Evolutionary conservation across 64 coral and sea anemone species (phyloP), one percentile per base, ranked within the genome.

Genomic region (Montipora capricornis): DNA sequence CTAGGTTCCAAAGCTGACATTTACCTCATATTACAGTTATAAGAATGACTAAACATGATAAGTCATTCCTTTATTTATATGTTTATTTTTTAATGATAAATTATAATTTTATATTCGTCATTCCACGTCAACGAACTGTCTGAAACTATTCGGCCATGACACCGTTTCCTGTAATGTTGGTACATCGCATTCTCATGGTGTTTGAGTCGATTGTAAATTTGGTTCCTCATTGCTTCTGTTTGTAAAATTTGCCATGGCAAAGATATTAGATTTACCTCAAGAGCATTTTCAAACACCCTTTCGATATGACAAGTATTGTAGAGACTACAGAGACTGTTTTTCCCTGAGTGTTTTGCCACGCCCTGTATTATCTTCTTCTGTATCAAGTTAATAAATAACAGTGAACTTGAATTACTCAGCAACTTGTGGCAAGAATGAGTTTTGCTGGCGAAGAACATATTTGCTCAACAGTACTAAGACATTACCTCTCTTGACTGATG

Each of bases 261-360:
- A 37, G 15, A 17, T 47, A 37, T n/a, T 12, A 46, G 37, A 67
- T 62, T 68, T 68, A 44, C 45, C 15, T 55, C 16, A 68, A 84
- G 81, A 46, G 59, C 47, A 47, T 16, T 68, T 81, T 81, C 13
- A 81, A 55, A 81, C n/a, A 59, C 1, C 29, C 9, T 73, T 44
- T 71, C 62, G 71, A 86, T 64, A 86, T 73, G 71, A 86, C 82
- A 84, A 84, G 60, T 84, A 84, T 84, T 84, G 59, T 26, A 12
- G 13, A 44, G 37, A 11, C 52, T 55, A 55, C 10, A 10, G 52
- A 55, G 52, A 55, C 52, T 7, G 52, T 55, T 55, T 5, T 55
- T 10, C 37, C 37, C 37, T 2, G 37, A 55, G 52, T 55, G 10
- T 55, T 55, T 55, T 55, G 52, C 5, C 5, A 55, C 5, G 52